These are phyloP conservation scores for Branchipolynoe longqiensis DNA, from an alignment of 2,888 invertebrate species.

Conservation along the genomic window DNA sequence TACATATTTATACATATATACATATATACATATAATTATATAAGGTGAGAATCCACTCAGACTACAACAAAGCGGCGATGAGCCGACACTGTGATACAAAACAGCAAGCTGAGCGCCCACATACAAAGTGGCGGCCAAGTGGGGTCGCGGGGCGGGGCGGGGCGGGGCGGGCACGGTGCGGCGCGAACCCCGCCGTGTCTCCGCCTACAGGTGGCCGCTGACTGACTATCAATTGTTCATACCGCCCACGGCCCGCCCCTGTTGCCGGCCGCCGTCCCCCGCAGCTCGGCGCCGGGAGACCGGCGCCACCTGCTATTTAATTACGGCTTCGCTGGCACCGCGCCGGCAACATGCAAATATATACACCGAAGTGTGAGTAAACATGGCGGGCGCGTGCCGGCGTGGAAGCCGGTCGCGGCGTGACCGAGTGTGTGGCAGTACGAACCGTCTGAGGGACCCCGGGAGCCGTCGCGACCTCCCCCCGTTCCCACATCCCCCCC, in stretches of 20 bases:
- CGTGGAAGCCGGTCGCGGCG: too few relatives aligned
- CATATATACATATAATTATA: too few relatives aligned
- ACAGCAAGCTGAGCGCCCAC: background rate
- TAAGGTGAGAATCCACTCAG: background rate
- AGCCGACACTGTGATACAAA: constrained; percentile 16
- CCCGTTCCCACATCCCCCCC: too few relatives aligned
- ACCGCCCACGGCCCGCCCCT: background rate
- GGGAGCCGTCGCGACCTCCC: too few relatives aligned
- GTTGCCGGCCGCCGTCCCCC: background rate
- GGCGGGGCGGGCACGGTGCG: background rate
- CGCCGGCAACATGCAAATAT: constrained; percentile 40
- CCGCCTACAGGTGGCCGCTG: constrained; percentile 24
- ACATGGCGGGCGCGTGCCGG: background rate
- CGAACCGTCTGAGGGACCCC: too few relatives aligned
- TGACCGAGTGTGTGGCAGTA: too few relatives aligned
- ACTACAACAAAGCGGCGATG: background rate
- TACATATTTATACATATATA: too few relatives aligned
- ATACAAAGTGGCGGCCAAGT: background rate
- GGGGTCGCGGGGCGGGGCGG: background rate
- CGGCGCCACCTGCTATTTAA: constrained; percentile 6
- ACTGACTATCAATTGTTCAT: constrained; percentile 29
- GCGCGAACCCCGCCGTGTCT: constrained; percentile 15
- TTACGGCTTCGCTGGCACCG: constrained; percentile 7
- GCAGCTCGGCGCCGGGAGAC: background rate
- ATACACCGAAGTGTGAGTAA: too few relatives aligned